Conservation (phyloP, 2,888 invertebrate genomes). For the Alsophila aescularia region DNA sequence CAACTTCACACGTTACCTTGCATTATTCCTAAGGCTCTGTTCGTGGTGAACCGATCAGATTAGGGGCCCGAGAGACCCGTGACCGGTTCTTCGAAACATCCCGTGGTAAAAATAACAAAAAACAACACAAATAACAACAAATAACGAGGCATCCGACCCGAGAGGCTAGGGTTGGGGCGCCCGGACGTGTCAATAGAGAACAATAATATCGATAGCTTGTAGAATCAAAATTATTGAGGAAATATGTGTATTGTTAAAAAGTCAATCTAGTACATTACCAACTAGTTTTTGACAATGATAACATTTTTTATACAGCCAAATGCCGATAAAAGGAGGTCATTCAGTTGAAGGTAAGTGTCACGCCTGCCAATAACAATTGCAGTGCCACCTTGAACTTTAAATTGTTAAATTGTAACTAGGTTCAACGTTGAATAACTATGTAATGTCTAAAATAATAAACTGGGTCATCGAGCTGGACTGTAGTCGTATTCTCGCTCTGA, state of each 20-base stretch:
- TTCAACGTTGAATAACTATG: no score
- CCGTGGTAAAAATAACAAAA: constrained; percentile 70
- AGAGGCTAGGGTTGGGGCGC: constrained; percentile 49
- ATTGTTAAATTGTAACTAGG: no score
- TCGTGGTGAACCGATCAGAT: constrained; percentile 81
- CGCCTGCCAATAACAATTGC: neutral
- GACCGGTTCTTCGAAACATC: constrained; percentile 79
- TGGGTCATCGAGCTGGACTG: no score
- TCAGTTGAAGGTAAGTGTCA: no score
- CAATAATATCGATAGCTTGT: constrained; percentile 46
- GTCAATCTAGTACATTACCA: no score
- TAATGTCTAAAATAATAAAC: no score
- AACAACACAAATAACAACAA: constrained; percentile 83
- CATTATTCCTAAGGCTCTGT: constrained; percentile 45
- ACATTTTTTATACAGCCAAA: no score
- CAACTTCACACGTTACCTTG: constrained; percentile 25
- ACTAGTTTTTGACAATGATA: no score
- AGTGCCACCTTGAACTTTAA: neutral
- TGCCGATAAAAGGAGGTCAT: no score
- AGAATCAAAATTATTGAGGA: neutral
- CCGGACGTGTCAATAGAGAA: constrained; percentile 53
- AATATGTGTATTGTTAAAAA: no score
- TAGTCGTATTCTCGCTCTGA: no score
- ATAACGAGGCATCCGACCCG: constrained; percentile 75
- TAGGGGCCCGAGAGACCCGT: constrained; percentile 50